A percentile compares a stretch with the other conserved stretches of the same genome.
Evolutionary conservation across 2,113 vertebrate species (phyloP).

Genomic region (Phasianus colchicus): DNA sequence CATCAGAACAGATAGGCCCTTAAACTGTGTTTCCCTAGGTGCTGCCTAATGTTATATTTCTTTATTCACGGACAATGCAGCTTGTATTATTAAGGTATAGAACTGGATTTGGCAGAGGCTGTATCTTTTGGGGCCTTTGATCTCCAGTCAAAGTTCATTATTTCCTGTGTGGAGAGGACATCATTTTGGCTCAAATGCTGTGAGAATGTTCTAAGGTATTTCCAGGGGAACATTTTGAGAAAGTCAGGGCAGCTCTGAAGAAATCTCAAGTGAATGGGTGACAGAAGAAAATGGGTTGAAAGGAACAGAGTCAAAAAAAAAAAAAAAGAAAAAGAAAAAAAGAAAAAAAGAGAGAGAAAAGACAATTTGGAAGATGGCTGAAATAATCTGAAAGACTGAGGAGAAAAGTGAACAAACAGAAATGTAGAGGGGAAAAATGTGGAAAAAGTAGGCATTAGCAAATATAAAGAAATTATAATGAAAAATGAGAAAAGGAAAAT

Average conservation of each 20-base stretch:
- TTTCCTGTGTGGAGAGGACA: neutral
- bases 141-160: neutral
- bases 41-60: neutral
- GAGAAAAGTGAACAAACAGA: neutral
- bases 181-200: neutral
- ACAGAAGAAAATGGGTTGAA: slow-evolving; percentile 5
- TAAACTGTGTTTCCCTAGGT: neutral
- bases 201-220: neutral
- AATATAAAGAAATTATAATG: neutral
- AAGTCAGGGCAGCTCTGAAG: neutral
- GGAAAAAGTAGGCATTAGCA: neutral
- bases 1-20: neutral
- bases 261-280: neutral
- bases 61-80: neutral
- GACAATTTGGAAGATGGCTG: neutral
- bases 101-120: neutral
- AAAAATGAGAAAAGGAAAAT: neutral
- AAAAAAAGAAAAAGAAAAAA: neutral
- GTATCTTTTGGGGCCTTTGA: neutral
- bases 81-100: neutral
- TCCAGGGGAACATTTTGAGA: neutral
- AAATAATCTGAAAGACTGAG: neutral
- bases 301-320: neutral
- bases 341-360: neutral
- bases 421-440: neutral